These are phyloP conservation scores for Coelopa frigida DNA, from an alignment of 1,140 invertebrate species.

Conservation along the genomic window DNA sequence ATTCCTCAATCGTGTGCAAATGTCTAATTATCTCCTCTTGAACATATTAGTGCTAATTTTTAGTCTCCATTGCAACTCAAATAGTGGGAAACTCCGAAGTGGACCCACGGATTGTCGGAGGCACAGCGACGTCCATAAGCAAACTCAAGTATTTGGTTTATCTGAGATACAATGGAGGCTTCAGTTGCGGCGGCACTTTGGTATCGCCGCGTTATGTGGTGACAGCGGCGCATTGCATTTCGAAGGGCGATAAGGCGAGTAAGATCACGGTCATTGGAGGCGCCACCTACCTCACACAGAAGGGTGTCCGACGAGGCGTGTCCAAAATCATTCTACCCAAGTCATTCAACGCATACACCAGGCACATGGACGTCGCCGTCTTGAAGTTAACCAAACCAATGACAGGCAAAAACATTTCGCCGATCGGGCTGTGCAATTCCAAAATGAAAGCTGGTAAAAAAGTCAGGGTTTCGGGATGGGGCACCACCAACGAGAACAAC, in stretches of 20 bases:
- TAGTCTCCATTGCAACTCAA: too few species aligned
- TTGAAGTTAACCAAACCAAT: conserved; percentile 16
- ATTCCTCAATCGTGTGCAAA: too few species aligned
- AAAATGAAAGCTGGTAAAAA: conserved; percentile 15
- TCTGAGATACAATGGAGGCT: conserved; percentile 17
- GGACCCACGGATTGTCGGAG: conserved; percentile 20
- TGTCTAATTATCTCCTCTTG: conserved; percentile 45
- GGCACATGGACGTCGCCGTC: conserved; percentile 30
- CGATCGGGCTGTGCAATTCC: conserved; percentile 14
- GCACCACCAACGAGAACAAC: conserved; percentile 20
- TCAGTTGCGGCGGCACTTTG: conserved; percentile 26
- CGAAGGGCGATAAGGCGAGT: background rate
- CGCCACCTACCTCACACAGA: conserved; percentile 17
- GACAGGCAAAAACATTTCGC: conserved; percentile 14
- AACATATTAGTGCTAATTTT: conserved; percentile 49
- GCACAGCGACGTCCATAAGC: conserved; percentile 17
- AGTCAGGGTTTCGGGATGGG: conserved; percentile 33
- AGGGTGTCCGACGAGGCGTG: conserved; percentile 17
- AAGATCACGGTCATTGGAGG: conserved; percentile 24
- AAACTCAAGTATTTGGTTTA: conserved; percentile 21
- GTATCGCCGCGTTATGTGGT: conserved; percentile 20
- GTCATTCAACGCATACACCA: conserved; percentile 12
- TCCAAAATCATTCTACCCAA: conserved; percentile 16
- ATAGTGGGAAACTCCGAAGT: too few species aligned
- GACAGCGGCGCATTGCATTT: conserved; percentile 27